Percentiles rank a stretch among this genome's conserved stretches.
Evolutionary conservation across 2,113 vertebrate genomes (phyloP).

Genomic region (Catagonus wagneri): DNA sequence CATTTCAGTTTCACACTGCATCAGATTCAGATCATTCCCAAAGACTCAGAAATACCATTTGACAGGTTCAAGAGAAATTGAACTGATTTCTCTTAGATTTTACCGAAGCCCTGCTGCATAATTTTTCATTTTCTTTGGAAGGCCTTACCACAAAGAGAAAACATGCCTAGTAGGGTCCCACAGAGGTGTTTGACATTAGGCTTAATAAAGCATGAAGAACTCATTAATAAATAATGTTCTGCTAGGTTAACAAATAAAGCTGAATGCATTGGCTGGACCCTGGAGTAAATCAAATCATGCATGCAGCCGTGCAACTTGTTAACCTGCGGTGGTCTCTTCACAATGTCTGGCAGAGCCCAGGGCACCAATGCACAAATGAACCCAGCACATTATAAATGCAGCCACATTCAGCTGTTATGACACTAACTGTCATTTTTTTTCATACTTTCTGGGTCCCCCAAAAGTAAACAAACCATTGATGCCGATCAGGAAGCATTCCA

Average conservation of each 20-base stretch:
- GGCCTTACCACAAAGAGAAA: conserved; percentile 80
- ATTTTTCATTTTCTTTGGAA: conserved; percentile 86
- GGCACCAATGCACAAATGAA: conserved; percentile 59
- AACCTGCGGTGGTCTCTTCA: conserved; percentile 73
- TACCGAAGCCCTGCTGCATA: conserved; percentile 76
- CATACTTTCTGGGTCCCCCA: conserved; percentile 43
- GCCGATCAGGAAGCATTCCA: conserved; percentile 73
- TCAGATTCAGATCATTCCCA: conserved; percentile 76
- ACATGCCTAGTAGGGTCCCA: conserved; percentile 81
- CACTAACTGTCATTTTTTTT: conserved; percentile 71
- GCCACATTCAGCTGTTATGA: conserved; percentile 64
- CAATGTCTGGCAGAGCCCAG: conserved; percentile 48
- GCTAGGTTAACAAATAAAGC: conserved; percentile 91
- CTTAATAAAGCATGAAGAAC: conserved; percentile 92
- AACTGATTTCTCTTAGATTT: conserved; percentile 81
- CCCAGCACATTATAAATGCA: background rate
- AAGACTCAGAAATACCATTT: conserved; percentile 82
- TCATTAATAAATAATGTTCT: conserved; percentile 93
- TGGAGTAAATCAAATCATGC: conserved; percentile 86
- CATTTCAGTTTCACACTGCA: conserved; percentile 73
- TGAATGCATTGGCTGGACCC: conserved; percentile 81
- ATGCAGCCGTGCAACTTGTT: conserved; percentile 81
- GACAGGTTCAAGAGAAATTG: conserved; percentile 82
- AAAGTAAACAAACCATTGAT: conserved; percentile 73
- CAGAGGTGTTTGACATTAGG: conserved; percentile 90